phyloP scores from a whole-genome alignment of 2,797 vertebrate species.

The Mastacembelus armatus region DNA sequence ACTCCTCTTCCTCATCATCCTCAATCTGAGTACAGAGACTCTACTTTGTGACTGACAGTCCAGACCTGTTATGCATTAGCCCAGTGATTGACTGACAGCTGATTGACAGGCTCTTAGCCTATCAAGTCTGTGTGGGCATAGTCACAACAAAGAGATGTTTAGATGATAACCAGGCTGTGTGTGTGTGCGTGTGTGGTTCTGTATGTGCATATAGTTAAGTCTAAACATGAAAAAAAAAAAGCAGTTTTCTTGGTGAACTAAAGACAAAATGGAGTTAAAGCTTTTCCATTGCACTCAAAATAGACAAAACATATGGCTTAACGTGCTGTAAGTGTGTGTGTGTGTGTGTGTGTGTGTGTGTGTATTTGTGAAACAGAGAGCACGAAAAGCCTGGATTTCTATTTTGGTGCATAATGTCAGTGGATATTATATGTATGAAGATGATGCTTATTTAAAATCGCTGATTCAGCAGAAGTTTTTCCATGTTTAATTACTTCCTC shows the following conservation, averaged over 20 bases:
- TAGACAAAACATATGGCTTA: conserved; percentile 78
- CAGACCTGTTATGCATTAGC: conserved; percentile 72
- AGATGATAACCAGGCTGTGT: conserved; percentile 63
- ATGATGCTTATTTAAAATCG: conserved; percentile 62
- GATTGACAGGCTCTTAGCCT: conserved; percentile 73
- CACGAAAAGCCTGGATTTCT: conserved; percentile 54
- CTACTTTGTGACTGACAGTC: conserved; percentile 36
- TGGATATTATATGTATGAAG: conserved; percentile 57
- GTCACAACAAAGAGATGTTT: conserved; percentile 79
- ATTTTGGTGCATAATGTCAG: conserved; percentile 63
- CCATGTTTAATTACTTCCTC: conserved; percentile 47
- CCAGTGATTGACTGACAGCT: conserved; percentile 74
- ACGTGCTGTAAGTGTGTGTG: conserved; percentile 44
- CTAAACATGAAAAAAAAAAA: too few relatives aligned
- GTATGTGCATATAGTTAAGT: too few relatives aligned
- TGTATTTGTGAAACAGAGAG: conserved; percentile 22
- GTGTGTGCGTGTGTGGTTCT: conserved; percentile 17
- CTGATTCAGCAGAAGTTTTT: conserved; percentile 43
- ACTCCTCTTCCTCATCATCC: background rate
- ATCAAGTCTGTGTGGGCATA: conserved; percentile 56
- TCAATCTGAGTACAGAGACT: background rate
- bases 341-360: conserved; percentile 40
- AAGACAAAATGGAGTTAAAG: conserved; percentile 66
- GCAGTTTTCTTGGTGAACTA: conserved; percentile 62
- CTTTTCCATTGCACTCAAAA: conserved; percentile 70